A percentile compares a stretch with the other conserved stretches of the same genome.
Evolutionary conservation across 2,113 vertebrate genomes (phyloP).

Genomic region (Leptobrachium ailaonicum): DNA sequence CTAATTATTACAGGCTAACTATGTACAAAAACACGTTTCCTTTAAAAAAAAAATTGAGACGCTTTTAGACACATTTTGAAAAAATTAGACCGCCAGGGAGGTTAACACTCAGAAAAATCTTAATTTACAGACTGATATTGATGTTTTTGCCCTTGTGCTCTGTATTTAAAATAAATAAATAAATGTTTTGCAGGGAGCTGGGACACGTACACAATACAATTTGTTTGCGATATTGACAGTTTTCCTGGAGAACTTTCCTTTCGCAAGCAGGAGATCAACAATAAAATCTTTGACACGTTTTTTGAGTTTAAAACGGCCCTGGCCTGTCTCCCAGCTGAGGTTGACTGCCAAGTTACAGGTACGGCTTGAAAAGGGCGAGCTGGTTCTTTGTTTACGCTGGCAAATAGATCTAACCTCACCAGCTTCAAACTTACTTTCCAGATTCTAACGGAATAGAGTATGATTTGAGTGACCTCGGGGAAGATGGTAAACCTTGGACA

Average conservation of each 20-base stretch:
- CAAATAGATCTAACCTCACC: too few species aligned
- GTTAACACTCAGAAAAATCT: too few species aligned
- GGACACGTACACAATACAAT: conserved; percentile 79
- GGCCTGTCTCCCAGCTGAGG: conserved; percentile 82
- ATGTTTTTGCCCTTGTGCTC: too few species aligned
- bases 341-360: conserved; percentile 86
- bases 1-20: too few species aligned
- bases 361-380: conserved; percentile 15
- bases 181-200: conserved; percentile 62
- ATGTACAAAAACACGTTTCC: too few species aligned
- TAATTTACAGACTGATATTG: too few species aligned
- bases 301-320: conserved; percentile 88
- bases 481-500: conserved; percentile 73
- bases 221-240: conserved; percentile 77
- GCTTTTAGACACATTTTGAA: too few species aligned
- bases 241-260: conserved; percentile 71
- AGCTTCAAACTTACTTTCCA: conserved; percentile 52
- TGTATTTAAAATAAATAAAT: too few species aligned
- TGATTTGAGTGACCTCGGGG: conserved; percentile 83
- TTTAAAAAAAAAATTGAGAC: too few species aligned
- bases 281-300: conserved; percentile 68
- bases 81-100: too few species aligned
- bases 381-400: neutral
- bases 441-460: conserved; percentile 87
- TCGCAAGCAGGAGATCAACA: conserved; percentile 76